Percentiles rank a stretch among this genome's conserved stretches.
These are phyloP conservation scores for Lemur catta DNA, from an alignment of 2,797 vertebrate genomes.

Conservation along the genomic window DNA sequence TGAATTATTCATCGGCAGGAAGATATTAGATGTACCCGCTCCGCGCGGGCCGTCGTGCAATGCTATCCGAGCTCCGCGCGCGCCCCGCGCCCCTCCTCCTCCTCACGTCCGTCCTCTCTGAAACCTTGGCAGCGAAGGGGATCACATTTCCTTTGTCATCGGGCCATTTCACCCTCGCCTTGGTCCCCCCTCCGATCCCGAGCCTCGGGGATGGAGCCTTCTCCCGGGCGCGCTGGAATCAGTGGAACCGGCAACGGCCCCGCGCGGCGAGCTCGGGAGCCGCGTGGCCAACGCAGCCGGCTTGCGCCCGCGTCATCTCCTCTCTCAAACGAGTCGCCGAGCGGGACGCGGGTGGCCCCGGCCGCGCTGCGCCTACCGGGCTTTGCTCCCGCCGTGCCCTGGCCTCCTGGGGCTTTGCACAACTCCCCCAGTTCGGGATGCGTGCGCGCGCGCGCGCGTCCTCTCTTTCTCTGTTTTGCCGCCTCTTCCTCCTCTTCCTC, in stretches of 20 bases:
- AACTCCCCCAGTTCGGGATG: constrained; percentile 39
- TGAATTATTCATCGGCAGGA: constrained; percentile 86
- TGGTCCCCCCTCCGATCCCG: constrained; percentile 67
- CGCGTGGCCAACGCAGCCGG: constrained; percentile 65
- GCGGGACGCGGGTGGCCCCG: constrained; percentile 68
- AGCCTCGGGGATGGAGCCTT: constrained; percentile 61
- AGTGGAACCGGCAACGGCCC: constrained; percentile 58
- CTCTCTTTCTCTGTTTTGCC: constrained; percentile 69
- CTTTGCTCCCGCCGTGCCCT: constrained; percentile 48
- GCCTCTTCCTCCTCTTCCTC: constrained; percentile 51
- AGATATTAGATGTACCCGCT: constrained; percentile 84
- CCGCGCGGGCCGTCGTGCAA: constrained; percentile 83
- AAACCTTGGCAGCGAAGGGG: constrained; percentile 82
- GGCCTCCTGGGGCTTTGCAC: constrained; percentile 54
- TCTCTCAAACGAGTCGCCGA: constrained; percentile 9
- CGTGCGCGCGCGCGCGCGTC: constrained; percentile 38
- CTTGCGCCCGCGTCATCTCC: constrained; percentile 74
- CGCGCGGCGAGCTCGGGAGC: constrained; percentile 65
- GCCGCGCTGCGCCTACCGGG: constrained; percentile 39
- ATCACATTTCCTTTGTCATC: constrained; percentile 88
- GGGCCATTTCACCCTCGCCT: constrained; percentile 80
- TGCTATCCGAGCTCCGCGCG: constrained; percentile 82
- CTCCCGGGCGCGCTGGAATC: constrained; percentile 72
- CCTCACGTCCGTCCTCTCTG: constrained; percentile 78
- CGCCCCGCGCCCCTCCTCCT: constrained; percentile 77